phyloP scores from a whole-genome alignment of 2,888 invertebrate genomes.

The Nineta flava region DNA sequence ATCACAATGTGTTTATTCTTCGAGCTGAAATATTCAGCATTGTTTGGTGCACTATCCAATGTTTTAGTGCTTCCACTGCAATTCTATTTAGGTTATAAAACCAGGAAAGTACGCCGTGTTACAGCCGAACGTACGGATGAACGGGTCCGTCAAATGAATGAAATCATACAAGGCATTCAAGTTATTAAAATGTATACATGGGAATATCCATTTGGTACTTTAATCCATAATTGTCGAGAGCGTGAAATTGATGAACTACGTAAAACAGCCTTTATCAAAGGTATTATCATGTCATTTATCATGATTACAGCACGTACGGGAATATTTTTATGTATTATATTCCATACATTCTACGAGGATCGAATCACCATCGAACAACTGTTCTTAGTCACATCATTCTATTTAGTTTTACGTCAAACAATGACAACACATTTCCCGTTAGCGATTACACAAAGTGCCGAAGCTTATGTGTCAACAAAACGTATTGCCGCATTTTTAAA shows the following conservation, averaged over 20 bases:
- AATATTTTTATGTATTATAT: constrained; percentile 46
- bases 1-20: constrained; percentile 38
- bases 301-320: constrained; percentile 57
- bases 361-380: constrained; percentile 28
- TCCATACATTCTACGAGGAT: constrained; percentile 30
- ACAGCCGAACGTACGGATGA: constrained; percentile 69
- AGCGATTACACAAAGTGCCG: constrained; percentile 38
- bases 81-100: constrained; percentile 35
- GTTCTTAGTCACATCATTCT: constrained; percentile 42
- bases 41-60: constrained; percentile 33
- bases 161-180: constrained; percentile 76
- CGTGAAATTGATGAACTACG: constrained; percentile 38
- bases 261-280: constrained; percentile 44
- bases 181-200: constrained; percentile 93
- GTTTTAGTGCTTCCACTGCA: constrained; percentile 44
- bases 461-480: constrained; percentile 37
- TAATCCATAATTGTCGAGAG: constrained; percentile 42
- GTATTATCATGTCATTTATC: constrained; percentile 50
- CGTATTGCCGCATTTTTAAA: constrained; percentile 20
- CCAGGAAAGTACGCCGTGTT: constrained; percentile 31
- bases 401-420: constrained; percentile 42
- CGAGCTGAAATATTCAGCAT: constrained; percentile 28
- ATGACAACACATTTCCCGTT: constrained; percentile 44
- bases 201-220: constrained; percentile 66
- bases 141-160: constrained; percentile 71